These are phyloP conservation scores for Sarotherodon lohbergeri DNA, from an alignment of 2,113 vertebrate species.

Conservation along the genomic window DNA sequence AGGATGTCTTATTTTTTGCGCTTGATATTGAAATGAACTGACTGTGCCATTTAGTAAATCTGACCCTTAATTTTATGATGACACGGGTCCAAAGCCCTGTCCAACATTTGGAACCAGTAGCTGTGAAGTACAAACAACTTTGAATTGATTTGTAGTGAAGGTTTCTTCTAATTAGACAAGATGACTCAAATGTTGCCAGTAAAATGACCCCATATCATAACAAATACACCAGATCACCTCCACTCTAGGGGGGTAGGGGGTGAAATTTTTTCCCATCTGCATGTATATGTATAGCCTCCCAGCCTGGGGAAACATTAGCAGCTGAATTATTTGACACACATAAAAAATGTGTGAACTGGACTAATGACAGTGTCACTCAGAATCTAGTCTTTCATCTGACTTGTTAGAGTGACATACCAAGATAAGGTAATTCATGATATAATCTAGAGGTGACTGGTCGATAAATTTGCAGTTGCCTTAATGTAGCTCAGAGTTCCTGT, in stretches of 20 bases:
- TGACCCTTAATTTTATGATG: not conserved
- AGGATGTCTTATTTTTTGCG: not conserved
- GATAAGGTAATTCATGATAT: not conserved
- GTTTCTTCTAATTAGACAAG: not conserved
- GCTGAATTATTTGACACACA: not conserved
- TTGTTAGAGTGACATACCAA: not conserved
- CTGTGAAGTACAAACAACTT: not conserved
- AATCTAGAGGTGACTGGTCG: not conserved
- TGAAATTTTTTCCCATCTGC: not conserved
- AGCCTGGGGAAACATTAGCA: not conserved
- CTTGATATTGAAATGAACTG: not conserved
- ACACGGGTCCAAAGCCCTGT: not conserved
- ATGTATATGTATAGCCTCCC: not conserved
- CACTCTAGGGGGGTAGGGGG: not conserved
- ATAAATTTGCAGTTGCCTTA: not conserved
- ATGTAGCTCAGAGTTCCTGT: not conserved
- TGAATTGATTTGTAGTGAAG: not conserved
- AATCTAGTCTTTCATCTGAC: not conserved
- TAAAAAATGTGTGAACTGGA: not conserved
- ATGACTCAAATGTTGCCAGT: not conserved
- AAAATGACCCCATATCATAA: not conserved
- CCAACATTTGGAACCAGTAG: not conserved
- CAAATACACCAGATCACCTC: not conserved
- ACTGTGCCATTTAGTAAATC: not conserved
- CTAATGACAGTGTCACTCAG: not conserved